Percentiles rank a stretch among this genome's conserved stretches.
Conservation (phyloP, 2,888 invertebrate genomes). For the Acleris cristana region DNA sequence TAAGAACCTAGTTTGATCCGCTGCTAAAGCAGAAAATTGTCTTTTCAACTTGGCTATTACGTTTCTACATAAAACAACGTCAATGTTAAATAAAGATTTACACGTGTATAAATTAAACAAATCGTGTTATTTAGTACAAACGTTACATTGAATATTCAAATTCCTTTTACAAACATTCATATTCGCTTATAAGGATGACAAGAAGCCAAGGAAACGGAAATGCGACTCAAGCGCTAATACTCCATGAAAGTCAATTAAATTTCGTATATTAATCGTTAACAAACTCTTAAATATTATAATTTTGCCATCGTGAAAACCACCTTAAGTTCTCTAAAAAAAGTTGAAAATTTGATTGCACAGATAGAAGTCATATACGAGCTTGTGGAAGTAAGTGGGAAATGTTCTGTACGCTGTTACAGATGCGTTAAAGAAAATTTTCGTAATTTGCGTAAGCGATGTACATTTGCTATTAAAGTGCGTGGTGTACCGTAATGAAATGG, state of each 20-base stretch:
- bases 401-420: background rate
- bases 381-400: background rate
- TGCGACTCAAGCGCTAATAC: conserved; percentile 7
- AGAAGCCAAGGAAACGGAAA: background rate
- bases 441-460: conserved; percentile 6
- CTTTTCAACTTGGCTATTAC: too few species aligned
- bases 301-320: background rate
- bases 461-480: background rate
- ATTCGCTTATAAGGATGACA: too few species aligned
- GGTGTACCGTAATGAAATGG: background rate
- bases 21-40: too few species aligned
- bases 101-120: too few species aligned
- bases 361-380: background rate
- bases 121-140: too few species aligned
- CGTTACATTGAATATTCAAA: too few species aligned
- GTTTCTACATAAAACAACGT: too few species aligned
- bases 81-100: too few species aligned
- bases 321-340: background rate
- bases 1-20: too few species aligned
- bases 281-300: background rate
- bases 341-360: background rate
- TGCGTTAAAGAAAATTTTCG: conserved; percentile 4
- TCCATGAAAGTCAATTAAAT: conserved; percentile 9
- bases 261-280: background rate
- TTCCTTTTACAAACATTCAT: too few species aligned